Evolutionary conservation across 2,797 vertebrate species (phyloP), one percentile per base, ranked within the genome.

Genomic region (Mastacembelus armatus): DNA sequence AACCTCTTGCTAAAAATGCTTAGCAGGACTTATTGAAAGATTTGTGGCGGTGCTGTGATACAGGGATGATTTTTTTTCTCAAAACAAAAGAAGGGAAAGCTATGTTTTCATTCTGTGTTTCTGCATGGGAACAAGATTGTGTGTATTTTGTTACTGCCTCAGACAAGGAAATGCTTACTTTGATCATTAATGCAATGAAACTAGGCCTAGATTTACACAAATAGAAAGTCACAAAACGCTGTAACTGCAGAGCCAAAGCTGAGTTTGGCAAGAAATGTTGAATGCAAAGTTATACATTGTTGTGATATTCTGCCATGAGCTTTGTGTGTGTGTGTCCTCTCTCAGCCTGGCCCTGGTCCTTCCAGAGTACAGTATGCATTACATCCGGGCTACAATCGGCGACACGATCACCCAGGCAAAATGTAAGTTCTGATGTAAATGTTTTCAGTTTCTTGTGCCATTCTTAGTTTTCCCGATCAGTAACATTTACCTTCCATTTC

Each of bases 271-370:
- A 2, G 4, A 27, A 52, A 6, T 12, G 4, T 3, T 16, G 8
- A 1, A 7, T n/a, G 4, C 18, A 58, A 35, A 35, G 7, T 2
- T 60, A 21, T 2, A 50, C 2, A 6, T 22, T 33, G 2, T 58
- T 19, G 26, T 11, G 14, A 12, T 19, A 44, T 48, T 42, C 22
- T 35, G 11, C 12, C 10, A 2, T 59, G 15, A 62, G 30, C 40
- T 29, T 26, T 66, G 39, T 71, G 10, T 81, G 38, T 43, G 22
- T 42, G 9, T 66, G 32, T 91, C 12, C 49, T 58, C 63, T 89
- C 91, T 48, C 91, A 99, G 97, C 91, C 92, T 99, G 86, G 98
- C 96, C 61, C 89, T 99, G 92, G 98, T 98, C 67, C 94, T 99
- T 39, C 98, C 98, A 15, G 93, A 96, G 32, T 98, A 98, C 94